Conservation (phyloP, 2,888 invertebrate species). For the Stenoptilia bipunctidactyla region DNA sequence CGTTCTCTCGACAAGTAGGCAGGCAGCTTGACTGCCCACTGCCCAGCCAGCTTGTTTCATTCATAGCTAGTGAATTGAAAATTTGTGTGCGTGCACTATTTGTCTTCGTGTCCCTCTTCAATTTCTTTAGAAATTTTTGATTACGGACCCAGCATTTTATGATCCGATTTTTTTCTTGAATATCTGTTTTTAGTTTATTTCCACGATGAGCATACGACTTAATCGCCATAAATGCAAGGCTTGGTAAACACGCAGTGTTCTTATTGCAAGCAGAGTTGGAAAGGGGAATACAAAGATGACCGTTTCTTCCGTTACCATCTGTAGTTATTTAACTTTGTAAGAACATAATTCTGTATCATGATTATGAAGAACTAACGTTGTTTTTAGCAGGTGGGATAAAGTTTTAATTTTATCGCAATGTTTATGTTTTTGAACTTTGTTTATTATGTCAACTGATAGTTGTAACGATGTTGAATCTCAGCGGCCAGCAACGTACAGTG, state of each 20-base stretch:
- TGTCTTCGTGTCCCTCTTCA: constrained; percentile 36
- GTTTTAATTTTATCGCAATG: constrained; percentile 12
- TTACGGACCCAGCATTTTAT: constrained; percentile 12
- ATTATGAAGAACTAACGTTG: constrained; percentile 25
- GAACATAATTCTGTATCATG: constrained; percentile 16
- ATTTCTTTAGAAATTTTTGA: constrained; percentile 18
- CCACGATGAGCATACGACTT: constrained; percentile 18
- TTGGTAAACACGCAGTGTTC: constrained; percentile 23
- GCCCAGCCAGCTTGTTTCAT: too few relatives aligned
- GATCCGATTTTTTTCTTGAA: constrained; percentile 18
- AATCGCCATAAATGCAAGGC: constrained; percentile 22
- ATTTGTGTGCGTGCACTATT: constrained; percentile 21
- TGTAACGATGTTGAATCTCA: constrained; percentile 7
- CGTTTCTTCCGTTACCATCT: constrained; percentile 17
- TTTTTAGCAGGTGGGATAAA: constrained; percentile 17
- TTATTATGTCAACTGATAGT: constrained; percentile 15
- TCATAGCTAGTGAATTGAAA: too few relatives aligned
- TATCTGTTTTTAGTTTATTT: constrained; percentile 8
- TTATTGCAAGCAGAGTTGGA: constrained; percentile 18
- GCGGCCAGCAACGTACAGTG: constrained; percentile 31
- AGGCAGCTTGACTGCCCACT: too few relatives aligned
- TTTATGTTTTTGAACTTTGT: constrained; percentile 9
- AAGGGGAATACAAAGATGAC: constrained; percentile 23
- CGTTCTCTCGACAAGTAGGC: too few relatives aligned
- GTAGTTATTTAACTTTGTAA: constrained; percentile 22